Percentiles rank a stretch among this genome's conserved stretches.
Evolutionary conservation across 2,888 invertebrate genomes (phyloP).

Genomic region (Coronaproctus castanopsis): DNA sequence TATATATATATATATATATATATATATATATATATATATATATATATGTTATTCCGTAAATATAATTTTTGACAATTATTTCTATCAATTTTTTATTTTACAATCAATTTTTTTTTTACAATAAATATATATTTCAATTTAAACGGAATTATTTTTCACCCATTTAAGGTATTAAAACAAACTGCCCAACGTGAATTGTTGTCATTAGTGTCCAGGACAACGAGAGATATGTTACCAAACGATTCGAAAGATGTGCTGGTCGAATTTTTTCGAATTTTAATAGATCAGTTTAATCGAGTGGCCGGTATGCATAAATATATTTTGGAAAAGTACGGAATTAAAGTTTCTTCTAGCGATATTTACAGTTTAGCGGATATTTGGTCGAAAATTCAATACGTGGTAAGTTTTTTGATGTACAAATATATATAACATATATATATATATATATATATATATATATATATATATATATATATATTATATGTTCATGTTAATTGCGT

Average conservation of each 20-base stretch:
- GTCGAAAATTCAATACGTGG: constrained; percentile 10
- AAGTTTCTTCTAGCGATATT: neutral
- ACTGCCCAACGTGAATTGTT: constrained; percentile 5
- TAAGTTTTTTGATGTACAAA: neutral
- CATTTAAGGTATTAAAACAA: constrained; percentile 6
- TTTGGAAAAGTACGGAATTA: constrained; percentile 4
- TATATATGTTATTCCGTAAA: too few species aligned
- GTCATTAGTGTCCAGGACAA: constrained; percentile 4
- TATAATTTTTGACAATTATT: too few species aligned
- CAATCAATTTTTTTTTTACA: too few species aligned
- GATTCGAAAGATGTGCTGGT: constrained; percentile 6
- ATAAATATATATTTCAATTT: too few species aligned
- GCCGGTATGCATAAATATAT: constrained; percentile 6
- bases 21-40: too few species aligned
- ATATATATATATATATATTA: neutral
- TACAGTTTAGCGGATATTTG: constrained; percentile 9
- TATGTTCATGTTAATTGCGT: too few species aligned
- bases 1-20: too few species aligned
- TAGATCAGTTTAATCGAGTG: constrained; percentile 8
- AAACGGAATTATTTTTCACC: too few species aligned
- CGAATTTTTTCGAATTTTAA: constrained; percentile 10
- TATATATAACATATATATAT: neutral
- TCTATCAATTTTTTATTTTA: too few species aligned
- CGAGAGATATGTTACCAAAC: constrained; percentile 7
- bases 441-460: neutral